These are phyloP conservation scores for Hymenochirus boettgeri DNA, from an alignment of 2,113 vertebrate species.

Conservation along the genomic window DNA sequence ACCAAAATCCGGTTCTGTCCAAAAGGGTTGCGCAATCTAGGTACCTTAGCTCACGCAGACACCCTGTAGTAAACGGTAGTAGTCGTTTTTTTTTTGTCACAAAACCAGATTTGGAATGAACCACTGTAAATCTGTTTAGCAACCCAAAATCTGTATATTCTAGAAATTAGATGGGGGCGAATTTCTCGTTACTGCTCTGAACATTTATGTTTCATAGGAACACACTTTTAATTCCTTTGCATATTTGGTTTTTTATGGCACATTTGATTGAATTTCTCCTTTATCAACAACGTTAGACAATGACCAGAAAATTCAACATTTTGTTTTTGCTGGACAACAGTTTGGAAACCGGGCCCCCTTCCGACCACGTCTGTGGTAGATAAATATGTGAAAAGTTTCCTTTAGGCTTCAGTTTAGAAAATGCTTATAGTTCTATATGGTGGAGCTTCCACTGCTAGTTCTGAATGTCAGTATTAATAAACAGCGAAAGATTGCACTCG, in stretches of 20 bases:
- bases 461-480: slow-evolving; percentile 51
- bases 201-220: no score
- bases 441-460: background rate
- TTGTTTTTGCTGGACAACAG: slow-evolving; percentile 46
- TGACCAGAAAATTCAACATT: slow-evolving; percentile 46
- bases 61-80: no score
- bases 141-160: no score
- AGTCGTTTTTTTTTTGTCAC: no score
- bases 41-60: no score
- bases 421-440: slow-evolving; percentile 16
- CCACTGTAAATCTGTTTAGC: no score
- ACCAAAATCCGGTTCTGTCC: no score
- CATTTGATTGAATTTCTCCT: slow-evolving; percentile 43
- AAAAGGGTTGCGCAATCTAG: no score
- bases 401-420: slow-evolving; percentile 1
- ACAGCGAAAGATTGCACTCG: slow-evolving; percentile 52
- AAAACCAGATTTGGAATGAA: no score
- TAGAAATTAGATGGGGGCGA: no score
- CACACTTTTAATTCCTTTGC: no score
- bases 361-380: slow-evolving; percentile 6
- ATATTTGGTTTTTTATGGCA: background rate
- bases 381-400: slow-evolving; percentile 7
- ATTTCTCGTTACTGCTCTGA: no score
- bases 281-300: slow-evolving; percentile 46
- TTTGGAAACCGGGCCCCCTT: slow-evolving; percentile 43